phyloP scores from a whole-genome alignment of 1,140 invertebrate genomes.

The Gonioctena quinquepunctata region DNA sequence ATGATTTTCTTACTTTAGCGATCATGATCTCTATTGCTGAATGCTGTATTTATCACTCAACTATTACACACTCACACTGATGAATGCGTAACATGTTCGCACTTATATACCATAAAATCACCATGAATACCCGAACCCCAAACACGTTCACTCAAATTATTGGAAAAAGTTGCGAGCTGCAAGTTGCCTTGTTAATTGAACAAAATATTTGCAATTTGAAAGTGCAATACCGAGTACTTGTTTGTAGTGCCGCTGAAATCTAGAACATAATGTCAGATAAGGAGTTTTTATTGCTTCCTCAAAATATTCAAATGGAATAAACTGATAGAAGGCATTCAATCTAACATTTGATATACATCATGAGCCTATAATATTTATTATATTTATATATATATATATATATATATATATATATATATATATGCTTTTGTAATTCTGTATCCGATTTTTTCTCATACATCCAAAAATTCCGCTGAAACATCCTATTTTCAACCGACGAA shows the following conservation, averaged over 20 bases:
- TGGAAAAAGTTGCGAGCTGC: constrained; percentile 6
- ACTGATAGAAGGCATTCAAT: no score
- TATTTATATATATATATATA: no score
- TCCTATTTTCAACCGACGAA: no score
- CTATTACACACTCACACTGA: constrained; percentile 1
- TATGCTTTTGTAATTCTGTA: no score
- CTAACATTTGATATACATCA: no score
- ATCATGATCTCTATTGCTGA: background rate
- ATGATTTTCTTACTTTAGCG: constrained; percentile 15
- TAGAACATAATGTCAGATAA: background rate
- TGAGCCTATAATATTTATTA: no score
- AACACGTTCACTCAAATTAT: constrained; percentile 20
- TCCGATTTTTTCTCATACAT: no score
- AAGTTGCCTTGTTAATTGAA: constrained; percentile 18
- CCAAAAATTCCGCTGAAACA: no score
- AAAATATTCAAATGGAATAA: background rate
- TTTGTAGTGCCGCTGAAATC: background rate
- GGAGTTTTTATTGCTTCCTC: background rate
- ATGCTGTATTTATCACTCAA: background rate
- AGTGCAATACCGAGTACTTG: constrained; percentile 13
- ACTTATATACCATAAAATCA: constrained; percentile 2
- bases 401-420: no score
- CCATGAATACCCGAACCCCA: background rate
- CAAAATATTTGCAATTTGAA: constrained; percentile 24
- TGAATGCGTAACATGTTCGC: background rate